phyloP scores from a whole-genome alignment of 2,113 vertebrate species.

The Oncorhynchus kisutch region DNA sequence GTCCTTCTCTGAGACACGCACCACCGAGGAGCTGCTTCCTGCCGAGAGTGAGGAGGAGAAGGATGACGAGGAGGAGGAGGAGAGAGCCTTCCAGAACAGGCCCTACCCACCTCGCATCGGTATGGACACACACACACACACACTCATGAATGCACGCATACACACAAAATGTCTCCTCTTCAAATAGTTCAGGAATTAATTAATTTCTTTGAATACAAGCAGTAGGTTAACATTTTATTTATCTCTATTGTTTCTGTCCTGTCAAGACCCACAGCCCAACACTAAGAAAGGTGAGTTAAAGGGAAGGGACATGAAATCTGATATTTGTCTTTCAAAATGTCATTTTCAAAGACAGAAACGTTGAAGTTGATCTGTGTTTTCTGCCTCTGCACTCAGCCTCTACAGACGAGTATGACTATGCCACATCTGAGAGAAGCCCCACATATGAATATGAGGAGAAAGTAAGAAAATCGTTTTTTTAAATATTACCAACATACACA shows the following conservation, averaged over 20 bases:
- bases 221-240: background rate
- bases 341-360: background rate
- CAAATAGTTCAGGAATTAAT: background rate
- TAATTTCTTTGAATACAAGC: too few relatives aligned
- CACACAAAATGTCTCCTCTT: slow-evolving; percentile 15
- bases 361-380: background rate
- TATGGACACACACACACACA: slow-evolving; percentile 30
- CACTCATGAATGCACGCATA: background rate
- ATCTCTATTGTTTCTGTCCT: slow-evolving; percentile 2
- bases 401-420: slow-evolving; percentile 78
- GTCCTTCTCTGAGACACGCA: slow-evolving; percentile 81
- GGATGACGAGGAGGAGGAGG: slow-evolving; percentile 79
- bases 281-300: slow-evolving; percentile 74
- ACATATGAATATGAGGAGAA: slow-evolving; percentile 80
- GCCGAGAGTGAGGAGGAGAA: slow-evolving; percentile 80
- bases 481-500: too few relatives aligned
- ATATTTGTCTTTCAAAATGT: background rate
- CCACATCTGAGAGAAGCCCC: slow-evolving; percentile 74
- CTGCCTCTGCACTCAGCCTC: slow-evolving; percentile 43
- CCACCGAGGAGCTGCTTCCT: slow-evolving; percentile 80
- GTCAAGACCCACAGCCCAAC: slow-evolving; percentile 70
- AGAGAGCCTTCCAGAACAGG: slow-evolving; percentile 72
- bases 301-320: background rate
- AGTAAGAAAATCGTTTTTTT: slow-evolving; percentile 46
- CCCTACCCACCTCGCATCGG: slow-evolving; percentile 75